A percentile compares a stretch with the other conserved stretches of the same genome.
Evolutionary conservation across 2,888 invertebrate genomes (phyloP).

Genomic region (Maniola hyperantus): DNA sequence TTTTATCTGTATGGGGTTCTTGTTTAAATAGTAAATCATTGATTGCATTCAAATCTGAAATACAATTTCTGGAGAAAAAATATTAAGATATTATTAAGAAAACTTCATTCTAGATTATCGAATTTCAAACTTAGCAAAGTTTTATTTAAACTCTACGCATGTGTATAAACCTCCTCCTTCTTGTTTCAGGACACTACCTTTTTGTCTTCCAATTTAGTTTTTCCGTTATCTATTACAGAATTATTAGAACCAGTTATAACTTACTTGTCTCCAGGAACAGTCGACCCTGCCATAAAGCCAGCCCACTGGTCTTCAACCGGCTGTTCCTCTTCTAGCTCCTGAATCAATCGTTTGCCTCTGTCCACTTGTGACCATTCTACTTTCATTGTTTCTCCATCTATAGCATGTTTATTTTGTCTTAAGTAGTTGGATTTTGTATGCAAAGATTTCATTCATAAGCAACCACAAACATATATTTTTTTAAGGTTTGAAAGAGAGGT

Average conservation of each 20-base stretch:
- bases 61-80: conserved; percentile 50
- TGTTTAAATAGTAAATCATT: conserved; percentile 62
- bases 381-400: conserved; percentile 47
- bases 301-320: conserved; percentile 60
- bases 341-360: conserved; percentile 59
- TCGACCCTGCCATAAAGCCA: conserved; percentile 56
- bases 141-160: not conserved
- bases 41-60: conserved; percentile 55
- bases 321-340: conserved; percentile 61
- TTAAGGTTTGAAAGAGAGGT: no score
- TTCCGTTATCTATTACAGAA: not conserved
- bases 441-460: no score
- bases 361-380: conserved; percentile 70
- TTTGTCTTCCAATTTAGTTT: not conserved
- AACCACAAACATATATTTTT: no score
- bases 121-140: no score
- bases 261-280: conserved; percentile 43
- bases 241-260: conserved; percentile 11
- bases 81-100: not conserved
- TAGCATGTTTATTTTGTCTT: not conserved
- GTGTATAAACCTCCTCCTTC: no score
- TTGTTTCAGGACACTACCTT: no score
- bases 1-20: conserved; percentile 48
- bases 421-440: no score
- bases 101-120: not conserved